phyloP scores from a whole-genome alignment of 2,888 invertebrate genomes.

The Cantharis lateralis region DNA sequence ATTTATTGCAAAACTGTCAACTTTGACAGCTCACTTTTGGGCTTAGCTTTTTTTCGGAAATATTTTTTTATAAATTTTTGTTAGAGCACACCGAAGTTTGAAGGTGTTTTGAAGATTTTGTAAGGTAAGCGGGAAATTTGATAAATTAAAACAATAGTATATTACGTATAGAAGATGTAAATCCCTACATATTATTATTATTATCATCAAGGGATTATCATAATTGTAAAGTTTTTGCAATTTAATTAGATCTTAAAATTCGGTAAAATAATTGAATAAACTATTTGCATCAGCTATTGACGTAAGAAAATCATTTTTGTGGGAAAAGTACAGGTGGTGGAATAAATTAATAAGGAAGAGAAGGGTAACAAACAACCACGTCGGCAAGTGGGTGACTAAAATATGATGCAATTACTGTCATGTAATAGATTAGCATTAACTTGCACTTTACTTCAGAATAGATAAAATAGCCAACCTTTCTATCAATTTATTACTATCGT shows the following conservation, averaged over 20 bases:
- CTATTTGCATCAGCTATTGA: neutral
- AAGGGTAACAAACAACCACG: constrained; percentile 5
- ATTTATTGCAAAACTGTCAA: neutral
- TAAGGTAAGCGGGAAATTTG: neutral
- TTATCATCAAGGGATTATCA: too few species aligned
- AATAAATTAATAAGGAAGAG: constrained; percentile 12
- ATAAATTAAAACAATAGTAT: too few species aligned
- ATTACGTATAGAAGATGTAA: too few species aligned
- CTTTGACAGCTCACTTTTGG: neutral
- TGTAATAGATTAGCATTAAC: constrained; percentile 14
- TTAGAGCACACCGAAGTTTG: neutral
- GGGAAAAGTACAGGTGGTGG: constrained; percentile 12
- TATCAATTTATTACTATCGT: neutral
- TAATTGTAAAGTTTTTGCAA: neutral
- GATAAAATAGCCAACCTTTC: neutral
- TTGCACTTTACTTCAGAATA: constrained; percentile 6
- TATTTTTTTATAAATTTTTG: neutral
- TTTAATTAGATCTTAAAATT: neutral
- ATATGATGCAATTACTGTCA: constrained; percentile 8
- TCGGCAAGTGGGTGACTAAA: neutral
- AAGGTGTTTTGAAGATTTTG: neutral
- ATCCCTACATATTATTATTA: too few species aligned
- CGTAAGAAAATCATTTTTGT: neutral
- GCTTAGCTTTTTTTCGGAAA: neutral
- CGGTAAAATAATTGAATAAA: neutral